A percentile compares a stretch with the other conserved stretches of the same genome.
phyloP scores from a whole-genome alignment of 2,797 vertebrate species.

The Myiothlypis chrysogaster region DNA sequence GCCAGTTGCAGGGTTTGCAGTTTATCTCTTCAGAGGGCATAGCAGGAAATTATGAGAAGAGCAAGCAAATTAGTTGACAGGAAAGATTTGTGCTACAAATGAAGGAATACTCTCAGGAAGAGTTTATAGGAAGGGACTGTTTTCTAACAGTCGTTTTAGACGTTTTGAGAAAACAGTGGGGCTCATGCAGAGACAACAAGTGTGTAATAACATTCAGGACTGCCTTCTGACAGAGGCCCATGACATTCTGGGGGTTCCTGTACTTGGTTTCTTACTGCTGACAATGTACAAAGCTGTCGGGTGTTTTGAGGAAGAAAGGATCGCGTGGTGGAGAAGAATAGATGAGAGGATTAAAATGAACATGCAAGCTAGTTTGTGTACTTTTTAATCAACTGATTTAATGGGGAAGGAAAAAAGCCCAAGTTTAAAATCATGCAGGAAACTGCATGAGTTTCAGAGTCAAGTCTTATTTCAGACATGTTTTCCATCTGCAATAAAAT shows the following conservation, averaged over 20 bases:
- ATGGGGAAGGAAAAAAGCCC: too few relatives aligned
- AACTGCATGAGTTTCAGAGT: neutral
- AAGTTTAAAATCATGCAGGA: neutral
- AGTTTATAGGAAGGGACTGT: neutral
- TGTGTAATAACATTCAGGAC: neutral
- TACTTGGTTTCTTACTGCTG: neutral
- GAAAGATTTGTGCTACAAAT: neutral
- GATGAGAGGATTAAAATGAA: neutral
- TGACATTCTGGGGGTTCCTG: neutral
- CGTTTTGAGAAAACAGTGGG: neutral
- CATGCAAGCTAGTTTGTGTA: neutral
- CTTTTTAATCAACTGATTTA: neutral
- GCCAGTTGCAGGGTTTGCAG: neutral
- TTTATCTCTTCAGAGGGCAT: neutral
- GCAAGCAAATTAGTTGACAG: neutral
- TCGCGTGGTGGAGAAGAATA: neutral
- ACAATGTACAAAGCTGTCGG: neutral
- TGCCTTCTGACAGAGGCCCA: neutral
- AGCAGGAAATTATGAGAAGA: neutral
- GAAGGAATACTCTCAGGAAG: neutral
- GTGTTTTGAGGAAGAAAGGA: neutral
- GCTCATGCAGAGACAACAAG: neutral
- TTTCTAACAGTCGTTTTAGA: neutral
- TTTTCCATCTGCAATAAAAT: neutral
- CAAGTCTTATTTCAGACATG: neutral